Conservation (phyloP, 2,113 vertebrate species). For the Planiliza haematocheilus region DNA sequence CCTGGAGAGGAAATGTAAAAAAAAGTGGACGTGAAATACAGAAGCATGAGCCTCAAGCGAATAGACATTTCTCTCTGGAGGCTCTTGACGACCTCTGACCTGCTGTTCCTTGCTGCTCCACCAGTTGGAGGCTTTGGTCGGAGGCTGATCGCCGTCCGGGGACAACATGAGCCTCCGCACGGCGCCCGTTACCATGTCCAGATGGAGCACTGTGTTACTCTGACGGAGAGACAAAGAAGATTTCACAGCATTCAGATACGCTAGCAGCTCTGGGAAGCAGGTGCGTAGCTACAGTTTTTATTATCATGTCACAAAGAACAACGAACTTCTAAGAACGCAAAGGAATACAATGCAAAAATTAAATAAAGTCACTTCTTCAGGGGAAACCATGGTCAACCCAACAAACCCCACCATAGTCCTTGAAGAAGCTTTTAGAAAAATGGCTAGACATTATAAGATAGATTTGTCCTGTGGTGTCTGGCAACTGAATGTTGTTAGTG, state of each 20-base stretch:
- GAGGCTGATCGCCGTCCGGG: constrained; percentile 73
- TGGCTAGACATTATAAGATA: too few species aligned
- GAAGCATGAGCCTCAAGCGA: neutral
- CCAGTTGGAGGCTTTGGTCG: constrained; percentile 83
- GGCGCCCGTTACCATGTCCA: constrained; percentile 86
- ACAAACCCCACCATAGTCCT: too few species aligned
- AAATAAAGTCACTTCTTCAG: too few species aligned
- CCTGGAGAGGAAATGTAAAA: too few species aligned
- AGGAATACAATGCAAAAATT: too few species aligned
- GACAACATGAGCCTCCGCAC: constrained; percentile 86
- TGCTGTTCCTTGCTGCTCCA: constrained; percentile 88
- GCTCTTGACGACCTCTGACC: constrained; percentile 75
- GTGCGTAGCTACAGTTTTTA: neutral
- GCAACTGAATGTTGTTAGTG: too few species aligned
- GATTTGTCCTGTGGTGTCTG: too few species aligned
- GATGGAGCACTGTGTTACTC: constrained; percentile 90
- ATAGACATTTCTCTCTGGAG: neutral
- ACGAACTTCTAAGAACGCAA: too few species aligned
- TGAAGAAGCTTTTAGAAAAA: too few species aligned
- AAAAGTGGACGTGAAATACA: neutral
- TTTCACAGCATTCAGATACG: too few species aligned
- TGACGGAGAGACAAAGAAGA: constrained; percentile 62
- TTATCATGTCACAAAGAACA: neutral
- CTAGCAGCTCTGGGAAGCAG: neutral
- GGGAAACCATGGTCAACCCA: too few species aligned